Evolutionary conservation across 37 sponge, comb jelly and placozoan genomes (phyloP).

Genomic region (Aphrocallistes beatrix): DNA sequence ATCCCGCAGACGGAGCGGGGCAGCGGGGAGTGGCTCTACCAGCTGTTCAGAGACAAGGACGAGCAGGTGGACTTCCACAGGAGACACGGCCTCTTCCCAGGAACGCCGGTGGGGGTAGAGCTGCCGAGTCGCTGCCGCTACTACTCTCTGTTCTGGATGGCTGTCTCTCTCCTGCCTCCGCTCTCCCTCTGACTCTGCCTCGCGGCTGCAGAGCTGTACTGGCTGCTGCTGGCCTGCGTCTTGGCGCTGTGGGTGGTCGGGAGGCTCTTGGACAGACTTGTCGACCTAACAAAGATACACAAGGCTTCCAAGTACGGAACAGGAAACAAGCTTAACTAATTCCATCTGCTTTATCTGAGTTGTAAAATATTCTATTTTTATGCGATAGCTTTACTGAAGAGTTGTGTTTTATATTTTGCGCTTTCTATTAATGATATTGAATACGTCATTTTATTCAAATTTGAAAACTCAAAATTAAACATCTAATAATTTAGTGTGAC

Average conservation of each 20-base stretch:
- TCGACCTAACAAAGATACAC: neutral
- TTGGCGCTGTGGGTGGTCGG: neutral
- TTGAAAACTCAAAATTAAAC: no score
- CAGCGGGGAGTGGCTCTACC: neutral
- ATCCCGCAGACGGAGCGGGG: neutral
- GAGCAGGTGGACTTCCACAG: neutral
- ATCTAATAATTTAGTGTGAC: no score
- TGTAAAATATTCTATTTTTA: neutral
- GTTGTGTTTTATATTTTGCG: no score
- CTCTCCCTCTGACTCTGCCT: neutral
- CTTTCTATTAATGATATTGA: no score
- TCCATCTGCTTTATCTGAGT: neutral
- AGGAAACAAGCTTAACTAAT: no score
- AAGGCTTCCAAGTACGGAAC: neutral
- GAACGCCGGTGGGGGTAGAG: neutral
- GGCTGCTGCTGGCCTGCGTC: neutral
- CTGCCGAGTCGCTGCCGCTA: neutral
- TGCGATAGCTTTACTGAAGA: neutral
- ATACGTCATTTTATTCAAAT: no score
- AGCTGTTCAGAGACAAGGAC: neutral
- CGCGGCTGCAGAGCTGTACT: neutral
- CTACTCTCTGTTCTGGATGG: neutral
- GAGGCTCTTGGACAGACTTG: neutral
- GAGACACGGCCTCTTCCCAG: neutral
- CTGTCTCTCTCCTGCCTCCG: neutral